Conservation (phyloP, 2,113 vertebrate genomes). For the Tachysurus vachellii region DNA sequence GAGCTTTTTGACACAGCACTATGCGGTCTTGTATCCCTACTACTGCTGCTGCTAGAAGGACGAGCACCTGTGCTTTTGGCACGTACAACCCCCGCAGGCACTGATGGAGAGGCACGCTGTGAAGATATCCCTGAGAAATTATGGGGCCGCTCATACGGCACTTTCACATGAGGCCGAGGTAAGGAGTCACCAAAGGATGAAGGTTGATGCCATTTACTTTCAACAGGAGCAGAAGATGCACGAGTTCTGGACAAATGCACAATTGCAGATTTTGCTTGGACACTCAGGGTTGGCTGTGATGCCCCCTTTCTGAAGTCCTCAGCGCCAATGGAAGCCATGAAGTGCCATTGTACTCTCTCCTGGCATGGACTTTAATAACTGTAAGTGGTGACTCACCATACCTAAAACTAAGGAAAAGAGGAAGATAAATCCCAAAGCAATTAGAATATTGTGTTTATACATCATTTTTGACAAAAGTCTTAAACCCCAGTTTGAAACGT, state of each 20-base stretch:
- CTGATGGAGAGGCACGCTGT: conserved; percentile 61
- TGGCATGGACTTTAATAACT: conserved; percentile 39
- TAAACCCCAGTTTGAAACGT: background rate
- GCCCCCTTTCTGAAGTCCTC: conserved; percentile 58
- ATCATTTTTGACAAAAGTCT: background rate
- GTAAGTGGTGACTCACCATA: conserved; percentile 29
- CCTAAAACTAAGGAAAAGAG: conserved; percentile 26
- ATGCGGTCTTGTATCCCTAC: conserved; percentile 54
- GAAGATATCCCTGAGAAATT: conserved; percentile 63
- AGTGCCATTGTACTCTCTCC: conserved; percentile 65
- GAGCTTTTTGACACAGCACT: conserved; percentile 46
- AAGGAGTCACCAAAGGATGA: conserved; percentile 64
- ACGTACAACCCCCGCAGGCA: conserved; percentile 44
- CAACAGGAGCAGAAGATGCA: conserved; percentile 32
- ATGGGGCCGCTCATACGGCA: conserved; percentile 50
- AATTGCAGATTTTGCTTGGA: conserved; percentile 44
- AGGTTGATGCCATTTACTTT: conserved; percentile 57
- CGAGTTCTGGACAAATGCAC: conserved; percentile 27
- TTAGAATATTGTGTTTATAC: background rate
- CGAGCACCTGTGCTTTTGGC: conserved; percentile 28
- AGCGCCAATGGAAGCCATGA: conserved; percentile 72
- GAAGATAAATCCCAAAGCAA: background rate
- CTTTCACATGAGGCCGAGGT: conserved; percentile 59
- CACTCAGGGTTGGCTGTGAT: conserved; percentile 21
- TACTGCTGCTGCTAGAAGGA: conserved; percentile 50